Conservation (phyloP, 1,140 invertebrate species). For the Drosophila virilis region DNA sequence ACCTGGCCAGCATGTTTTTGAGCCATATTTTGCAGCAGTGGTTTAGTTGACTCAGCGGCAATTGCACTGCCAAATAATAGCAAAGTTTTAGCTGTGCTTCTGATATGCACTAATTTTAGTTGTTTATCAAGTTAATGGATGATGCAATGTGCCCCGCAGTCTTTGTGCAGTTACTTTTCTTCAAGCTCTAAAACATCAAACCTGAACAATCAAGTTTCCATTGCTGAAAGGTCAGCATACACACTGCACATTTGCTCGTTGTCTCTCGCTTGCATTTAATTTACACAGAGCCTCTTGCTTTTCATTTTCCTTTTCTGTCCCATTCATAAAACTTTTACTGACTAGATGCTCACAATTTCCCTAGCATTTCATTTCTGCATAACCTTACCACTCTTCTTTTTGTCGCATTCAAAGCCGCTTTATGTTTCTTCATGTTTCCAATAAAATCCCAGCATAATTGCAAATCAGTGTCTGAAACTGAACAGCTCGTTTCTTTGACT, state of each 20-base stretch:
- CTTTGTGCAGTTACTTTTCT: not conserved
- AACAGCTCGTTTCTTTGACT: not conserved
- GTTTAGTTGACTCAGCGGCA: conserved; percentile 11
- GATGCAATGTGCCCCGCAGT: conserved; percentile 4
- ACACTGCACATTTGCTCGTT: too few species aligned
- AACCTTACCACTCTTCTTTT: too few species aligned
- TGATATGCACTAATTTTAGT: conserved; percentile 16
- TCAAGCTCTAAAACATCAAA: not conserved
- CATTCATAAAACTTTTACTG: too few species aligned
- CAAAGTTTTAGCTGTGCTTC: conserved; percentile 1
- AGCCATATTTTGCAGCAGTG: conserved; percentile 20
- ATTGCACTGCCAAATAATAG: conserved; percentile 34
- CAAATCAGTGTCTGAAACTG: not conserved
- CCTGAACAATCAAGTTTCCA: not conserved
- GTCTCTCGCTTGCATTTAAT: too few species aligned
- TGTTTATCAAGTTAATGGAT: conserved; percentile 26
- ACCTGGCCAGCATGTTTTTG: conserved; percentile 27
- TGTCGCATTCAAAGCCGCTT: not conserved
- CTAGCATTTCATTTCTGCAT: too few species aligned
- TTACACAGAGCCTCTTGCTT: too few species aligned
- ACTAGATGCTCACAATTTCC: too few species aligned
- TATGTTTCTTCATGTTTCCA: not conserved
- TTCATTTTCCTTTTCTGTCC: too few species aligned
- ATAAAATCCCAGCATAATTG: not conserved
- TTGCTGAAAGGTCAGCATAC: too few species aligned